Percentiles rank a stretch among this genome's conserved stretches.
Evolutionary conservation across 2,113 vertebrate species (phyloP).

Genomic region (Engystomops pustulosus): DNA sequence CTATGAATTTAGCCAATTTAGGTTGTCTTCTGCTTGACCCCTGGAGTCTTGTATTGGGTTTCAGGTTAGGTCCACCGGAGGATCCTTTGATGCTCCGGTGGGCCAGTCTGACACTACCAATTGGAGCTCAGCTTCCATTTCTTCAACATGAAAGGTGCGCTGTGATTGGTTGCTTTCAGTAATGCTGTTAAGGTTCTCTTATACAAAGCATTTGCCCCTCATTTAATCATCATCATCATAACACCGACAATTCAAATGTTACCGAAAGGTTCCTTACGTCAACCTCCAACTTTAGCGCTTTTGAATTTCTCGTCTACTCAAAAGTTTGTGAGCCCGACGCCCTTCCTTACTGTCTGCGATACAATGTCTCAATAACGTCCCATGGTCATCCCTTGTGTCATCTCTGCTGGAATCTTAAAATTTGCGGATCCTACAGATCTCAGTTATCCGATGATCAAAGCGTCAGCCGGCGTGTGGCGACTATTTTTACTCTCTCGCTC

Average conservation of each 20-base stretch:
- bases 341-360: neutral
- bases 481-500: constrained; percentile 30
- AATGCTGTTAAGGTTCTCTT: neutral
- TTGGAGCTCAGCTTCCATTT: too few species aligned
- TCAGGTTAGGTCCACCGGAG: too few species aligned
- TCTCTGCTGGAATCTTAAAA: constrained; percentile 16
- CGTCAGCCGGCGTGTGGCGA: neutral
- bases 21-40: too few species aligned
- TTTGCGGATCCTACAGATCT: neutral
- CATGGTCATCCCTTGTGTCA: neutral
- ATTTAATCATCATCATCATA: neutral
- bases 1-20: too few species aligned
- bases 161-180: neutral
- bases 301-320: neutral
- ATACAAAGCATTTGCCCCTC: too few species aligned
- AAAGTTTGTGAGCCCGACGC: neutral
- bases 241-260: too few species aligned
- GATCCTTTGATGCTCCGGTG: too few species aligned
- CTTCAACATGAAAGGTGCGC: neutral
- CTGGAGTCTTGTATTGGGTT: too few species aligned
- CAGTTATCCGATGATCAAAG: neutral
- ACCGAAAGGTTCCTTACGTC: too few species aligned
- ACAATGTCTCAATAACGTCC: neutral
- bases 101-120: too few species aligned
- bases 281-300: neutral